Evolutionary conservation across 2,888 invertebrate species (phyloP), one percentile per base, ranked within the genome.

Genomic region (Acleris emargana): DNA sequence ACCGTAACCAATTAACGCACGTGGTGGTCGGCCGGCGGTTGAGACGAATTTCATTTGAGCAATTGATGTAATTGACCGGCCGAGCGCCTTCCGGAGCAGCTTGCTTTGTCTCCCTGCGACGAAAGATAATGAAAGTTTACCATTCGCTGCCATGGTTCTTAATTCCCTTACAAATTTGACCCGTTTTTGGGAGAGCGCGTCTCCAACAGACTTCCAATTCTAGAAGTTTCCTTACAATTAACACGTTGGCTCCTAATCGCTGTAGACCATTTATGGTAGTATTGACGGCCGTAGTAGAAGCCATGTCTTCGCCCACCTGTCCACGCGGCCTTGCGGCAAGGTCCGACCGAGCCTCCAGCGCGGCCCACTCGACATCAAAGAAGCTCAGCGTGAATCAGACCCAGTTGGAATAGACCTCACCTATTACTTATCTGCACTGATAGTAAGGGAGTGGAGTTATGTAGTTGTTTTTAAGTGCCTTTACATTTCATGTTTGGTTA

Each of bases 41-140:
- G 82, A 88, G 87, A 87, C 88, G 87, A 88, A 90, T 89, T 89
- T 88, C 87, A 90, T 91, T 91, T 86, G 82, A 88, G 86, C 91
- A 91, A 91, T 91, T 91, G 90, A 83, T 76, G 88, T 91, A 92
- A 92, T 91, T 92, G 90, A 83, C 78, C 81, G 78, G 82, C 81
- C 82, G 76, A 73, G 77, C 83, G 84, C 81, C 87, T 91, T 91
- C 91, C 91, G 89, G 88, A 88, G 79, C 79, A 71, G 70, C 68
- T 69, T 75, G 78, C 81, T 78, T 82, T 80, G 83, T 83, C 83
- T 84, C 78, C 79, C 75, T 49, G 25, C 42, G 43, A 55, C 25
- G 25, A 16, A n/a, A 49, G n/a, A 38, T 68, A 52, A 68, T 61
- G 64, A 62, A 64, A 59, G 55, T 71, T 69, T 32, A 68, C 64